Percentiles rank a stretch among this genome's conserved stretches.
phyloP scores from a whole-genome alignment of 2,888 invertebrate species.

The Atethmia centrago region DNA sequence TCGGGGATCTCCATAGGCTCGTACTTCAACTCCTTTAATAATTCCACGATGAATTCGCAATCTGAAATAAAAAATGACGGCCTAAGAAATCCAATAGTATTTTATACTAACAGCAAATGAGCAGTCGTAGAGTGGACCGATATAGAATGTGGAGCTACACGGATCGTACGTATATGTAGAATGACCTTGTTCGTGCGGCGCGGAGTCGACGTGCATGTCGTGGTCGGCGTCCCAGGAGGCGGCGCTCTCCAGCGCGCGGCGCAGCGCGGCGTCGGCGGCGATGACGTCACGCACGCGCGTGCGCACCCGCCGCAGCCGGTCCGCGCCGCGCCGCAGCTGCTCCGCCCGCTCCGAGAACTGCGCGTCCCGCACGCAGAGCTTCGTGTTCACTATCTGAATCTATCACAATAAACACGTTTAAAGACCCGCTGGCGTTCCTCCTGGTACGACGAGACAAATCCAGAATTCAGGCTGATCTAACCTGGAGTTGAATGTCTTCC shows the following conservation, averaged over 20 bases:
- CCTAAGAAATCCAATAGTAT: conserved; percentile 34
- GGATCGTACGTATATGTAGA: conserved; percentile 11
- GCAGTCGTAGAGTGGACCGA: not conserved
- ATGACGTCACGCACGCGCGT: conserved; percentile 79
- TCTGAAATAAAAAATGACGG: conserved; percentile 73
- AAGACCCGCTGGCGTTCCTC: not conserved
- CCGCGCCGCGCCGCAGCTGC: conserved; percentile 73
- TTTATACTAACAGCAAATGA: conserved; percentile 9
- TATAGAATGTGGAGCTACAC: not conserved
- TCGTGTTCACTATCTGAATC: conserved; percentile 84
- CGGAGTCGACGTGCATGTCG: conserved; percentile 63
- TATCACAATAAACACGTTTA: conserved; percentile 52
- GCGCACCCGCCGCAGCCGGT: conserved; percentile 76
- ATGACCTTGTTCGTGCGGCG: conserved; percentile 74
- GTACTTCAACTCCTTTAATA: conserved; percentile 79
- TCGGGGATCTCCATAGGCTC: conserved; percentile 72
- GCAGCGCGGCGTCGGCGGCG: conserved; percentile 74
- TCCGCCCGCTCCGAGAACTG: conserved; percentile 79
- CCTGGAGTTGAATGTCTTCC: conserved; percentile 84
- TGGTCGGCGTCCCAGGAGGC: conserved; percentile 66
- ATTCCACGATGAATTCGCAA: conserved; percentile 76
- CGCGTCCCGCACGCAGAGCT: conserved; percentile 79
- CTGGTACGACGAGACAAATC: not conserved
- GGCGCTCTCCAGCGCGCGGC: conserved; percentile 67
- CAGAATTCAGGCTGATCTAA: conserved; percentile 55